Evolutionary conservation across 2,797 vertebrate species (phyloP), one percentile per base, ranked within the genome.

Genomic region (Enteromius thamalakanensis): DNA sequence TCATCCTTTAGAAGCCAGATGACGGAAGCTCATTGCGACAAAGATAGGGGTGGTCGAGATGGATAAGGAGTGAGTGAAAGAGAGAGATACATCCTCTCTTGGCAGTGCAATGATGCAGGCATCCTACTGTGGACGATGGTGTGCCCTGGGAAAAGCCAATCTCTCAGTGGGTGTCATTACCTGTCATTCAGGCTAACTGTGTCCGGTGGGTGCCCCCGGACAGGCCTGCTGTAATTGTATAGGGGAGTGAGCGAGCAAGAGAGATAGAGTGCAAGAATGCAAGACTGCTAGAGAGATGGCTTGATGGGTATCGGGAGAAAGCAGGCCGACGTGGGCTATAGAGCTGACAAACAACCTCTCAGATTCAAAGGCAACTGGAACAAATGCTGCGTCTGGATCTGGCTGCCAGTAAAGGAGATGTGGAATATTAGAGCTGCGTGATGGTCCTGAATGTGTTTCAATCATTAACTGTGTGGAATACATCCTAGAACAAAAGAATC

Each of bases 101-200:
- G 84, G 74, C 80, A 70, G 51, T 15, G 69, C 78, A 88, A 69
- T 88, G 86, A 88, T 88, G 79, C 77, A 71, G 85, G 65, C 70
- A 75, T 88, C 79, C 80, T 86, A 34, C 55, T 67, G 69, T 82
- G 82, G 81, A 85, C 71, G 47, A 67, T 83, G 77, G 80, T 82
- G 70, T 49, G 67, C 82, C 64, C 55, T 67, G 79, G 76, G 77
- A 82, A 86, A 83, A 83, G 68, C 23, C 83, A 87, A 86, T 83
- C 87, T 89, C 85, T 88, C 88, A 83, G 85, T 68, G 86, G 87
- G 72, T 88, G 87, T 90, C 86, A 89, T 89, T 89, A 88, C 85
- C 85, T 88, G 89, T 88, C 88, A 85, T 84, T 91, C 87, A 81
- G 79, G 69, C 79, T 87, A 83, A 84, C 80, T 82, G 89, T 89